Evolutionary conservation across 2,888 invertebrate genomes (phyloP).

Genomic region (Andrena minutula): DNA sequence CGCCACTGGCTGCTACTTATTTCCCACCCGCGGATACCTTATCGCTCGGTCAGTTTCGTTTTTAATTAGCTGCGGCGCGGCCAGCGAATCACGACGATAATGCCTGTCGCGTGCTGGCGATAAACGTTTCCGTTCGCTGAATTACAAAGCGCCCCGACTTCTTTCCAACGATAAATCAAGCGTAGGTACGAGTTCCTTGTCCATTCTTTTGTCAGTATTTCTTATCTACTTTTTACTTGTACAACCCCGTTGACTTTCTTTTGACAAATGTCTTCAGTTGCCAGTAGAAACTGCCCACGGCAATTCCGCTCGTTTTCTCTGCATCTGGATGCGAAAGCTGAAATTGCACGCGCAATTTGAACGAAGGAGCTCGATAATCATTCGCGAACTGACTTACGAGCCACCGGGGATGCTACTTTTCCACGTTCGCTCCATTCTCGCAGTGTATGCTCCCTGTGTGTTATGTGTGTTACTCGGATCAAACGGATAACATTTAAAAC

Average conservation of each 20-base stretch:
- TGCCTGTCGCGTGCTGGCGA: constrained; percentile 32
- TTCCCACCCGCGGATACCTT: constrained; percentile 13
- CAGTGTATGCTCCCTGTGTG: not conserved
- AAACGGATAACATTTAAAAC: not conserved
- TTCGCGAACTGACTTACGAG: not conserved
- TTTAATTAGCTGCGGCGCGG: constrained; percentile 38
- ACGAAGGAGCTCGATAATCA: not conserved
- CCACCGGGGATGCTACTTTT: not conserved
- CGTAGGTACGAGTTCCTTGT: not conserved
- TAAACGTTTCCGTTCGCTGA: constrained; percentile 32
- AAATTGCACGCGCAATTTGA: not conserved
- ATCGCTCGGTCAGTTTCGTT: constrained; percentile 8
- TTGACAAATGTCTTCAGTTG: not conserved
- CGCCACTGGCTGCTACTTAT: constrained; percentile 10
- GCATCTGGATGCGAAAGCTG: not conserved
- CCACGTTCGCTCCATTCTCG: not conserved
- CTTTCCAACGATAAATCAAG: not conserved
- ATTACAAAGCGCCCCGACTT: constrained; percentile 1
- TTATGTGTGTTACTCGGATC: too few relatives aligned
- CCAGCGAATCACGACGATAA: constrained; percentile 46
- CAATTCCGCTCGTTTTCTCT: not conserved
- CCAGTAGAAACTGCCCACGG: not conserved
- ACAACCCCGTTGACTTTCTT: too few relatives aligned
- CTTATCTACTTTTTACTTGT: not conserved
- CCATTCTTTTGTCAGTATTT: not conserved